Base-by-base conservation (phyloP, 2,888 invertebrate genomes). In the Tipula helvola region DNA sequence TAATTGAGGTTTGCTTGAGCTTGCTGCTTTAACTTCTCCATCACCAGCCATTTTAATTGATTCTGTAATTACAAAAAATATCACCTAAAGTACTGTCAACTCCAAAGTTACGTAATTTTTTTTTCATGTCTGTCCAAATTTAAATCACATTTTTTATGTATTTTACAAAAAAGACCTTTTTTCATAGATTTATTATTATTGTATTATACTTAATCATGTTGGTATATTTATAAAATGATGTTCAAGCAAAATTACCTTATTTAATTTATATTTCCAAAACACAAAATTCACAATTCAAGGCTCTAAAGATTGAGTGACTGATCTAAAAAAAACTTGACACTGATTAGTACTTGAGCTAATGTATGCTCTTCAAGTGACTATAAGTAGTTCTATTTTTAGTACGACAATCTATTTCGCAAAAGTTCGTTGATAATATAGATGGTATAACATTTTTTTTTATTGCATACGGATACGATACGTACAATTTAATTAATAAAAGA, bases 1-100 rank as follows among this genome's bases (percentile, higher is more conserved):
- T 91, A 97, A 92, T 87, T 94, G 92, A 0, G 97, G 96, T 89
- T 94, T 94, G 28, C 91, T 16, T 1, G 84, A 84, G 28, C 71
- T 28, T 28, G 71, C 71, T 8, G 71, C 71, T 28, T 71, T 71
- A 8, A 84, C 84, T 39, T 39, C 84, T 13, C 39, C 83, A 39
- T n/a, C 84, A 16, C 84, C 84, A 39, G 84, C 84, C 84, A 84
- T 84, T 84, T n/a, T 84, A 84, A 84, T n/a, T 84, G n/a, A 36
- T 84, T 39, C 84, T 39, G 18, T 8, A 84, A 84, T 84, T 39
- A n/a, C 10, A 12, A 16, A 16, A 41, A 84, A 84, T 39, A 84
- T 39, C 5, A 16, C 41, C 16, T 39, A n/a, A 41, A 39, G 5
- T 39, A 16, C 84, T 84, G 84, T 84, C 84, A 84, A 57, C 52